Percentiles rank a stretch among this genome's conserved stretches.
Conservation (phyloP, 2,888 invertebrate species). For the Ephialtes manifestator region DNA sequence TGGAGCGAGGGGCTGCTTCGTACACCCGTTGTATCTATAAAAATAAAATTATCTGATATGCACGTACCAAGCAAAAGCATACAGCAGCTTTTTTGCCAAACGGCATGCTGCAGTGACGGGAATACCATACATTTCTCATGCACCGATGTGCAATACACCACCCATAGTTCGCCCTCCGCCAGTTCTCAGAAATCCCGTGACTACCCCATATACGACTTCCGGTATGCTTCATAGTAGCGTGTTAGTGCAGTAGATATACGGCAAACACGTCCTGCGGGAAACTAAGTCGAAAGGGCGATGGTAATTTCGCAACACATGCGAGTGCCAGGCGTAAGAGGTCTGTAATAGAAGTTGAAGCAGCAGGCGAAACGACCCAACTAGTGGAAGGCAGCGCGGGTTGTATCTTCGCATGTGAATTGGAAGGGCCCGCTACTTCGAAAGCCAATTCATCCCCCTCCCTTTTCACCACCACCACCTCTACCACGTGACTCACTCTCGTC, state of each 20-base stretch:
- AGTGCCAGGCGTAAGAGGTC: constrained; percentile 18
- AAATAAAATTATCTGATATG: constrained; percentile 28
- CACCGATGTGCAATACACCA: constrained; percentile 38
- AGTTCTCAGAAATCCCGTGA: constrained; percentile 71
- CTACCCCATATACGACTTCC: constrained; percentile 68
- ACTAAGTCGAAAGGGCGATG: neutral
- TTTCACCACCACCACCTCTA: constrained; percentile 52
- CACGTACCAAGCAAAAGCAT: constrained; percentile 16
- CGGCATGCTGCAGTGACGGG: constrained; percentile 4
- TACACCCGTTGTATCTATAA: neutral
- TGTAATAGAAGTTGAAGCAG: constrained; percentile 36
- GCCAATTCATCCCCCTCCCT: constrained; percentile 14
- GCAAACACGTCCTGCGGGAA: constrained; percentile 29
- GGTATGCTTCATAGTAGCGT: constrained; percentile 56
- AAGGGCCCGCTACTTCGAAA: constrained; percentile 71
- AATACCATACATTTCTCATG: constrained; percentile 66
- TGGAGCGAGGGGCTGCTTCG: neutral
- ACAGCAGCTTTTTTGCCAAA: constrained; percentile 2
- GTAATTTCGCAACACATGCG: constrained; percentile 54
- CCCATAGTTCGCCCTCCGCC: constrained; percentile 42
- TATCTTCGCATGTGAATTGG: constrained; percentile 72
- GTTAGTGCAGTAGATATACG: neutral
- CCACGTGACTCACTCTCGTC: constrained; percentile 76
- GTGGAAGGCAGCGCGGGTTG: constrained; percentile 62
- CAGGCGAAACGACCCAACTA: constrained; percentile 42